Conservation (phyloP, 2,797 vertebrate genomes). For the Pogonophryne albipinna region DNA sequence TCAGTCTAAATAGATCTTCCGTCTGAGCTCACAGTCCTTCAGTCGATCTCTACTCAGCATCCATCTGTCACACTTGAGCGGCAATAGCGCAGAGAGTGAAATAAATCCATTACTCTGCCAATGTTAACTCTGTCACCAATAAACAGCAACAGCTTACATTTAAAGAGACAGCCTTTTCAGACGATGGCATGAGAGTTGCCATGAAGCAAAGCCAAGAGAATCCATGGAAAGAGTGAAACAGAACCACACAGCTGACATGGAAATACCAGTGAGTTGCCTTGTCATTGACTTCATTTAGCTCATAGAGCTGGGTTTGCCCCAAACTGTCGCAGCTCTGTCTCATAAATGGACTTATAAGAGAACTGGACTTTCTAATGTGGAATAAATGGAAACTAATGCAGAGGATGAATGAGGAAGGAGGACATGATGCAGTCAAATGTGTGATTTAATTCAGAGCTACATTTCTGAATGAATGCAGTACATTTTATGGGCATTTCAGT, state of each 20-base stretch:
- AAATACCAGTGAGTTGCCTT: constrained; percentile 35
- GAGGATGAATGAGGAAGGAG: not conserved
- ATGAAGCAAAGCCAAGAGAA: constrained; percentile 22
- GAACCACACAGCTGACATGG: constrained; percentile 48
- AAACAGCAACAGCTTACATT: constrained; percentile 42
- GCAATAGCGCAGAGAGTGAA: constrained; percentile 44
- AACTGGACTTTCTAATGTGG: not conserved
- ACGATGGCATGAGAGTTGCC: constrained; percentile 25
- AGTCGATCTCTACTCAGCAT: constrained; percentile 43
- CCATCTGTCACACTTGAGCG: constrained; percentile 54
- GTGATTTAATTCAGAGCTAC: constrained; percentile 18
- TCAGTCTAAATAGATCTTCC: constrained; percentile 45
- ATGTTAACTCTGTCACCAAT: constrained; percentile 37
- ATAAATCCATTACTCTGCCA: constrained; percentile 47
- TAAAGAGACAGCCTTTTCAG: constrained; percentile 27
- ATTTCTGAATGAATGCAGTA: constrained; percentile 4
- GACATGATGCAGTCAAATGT: constrained; percentile 5
- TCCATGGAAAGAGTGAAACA: constrained; percentile 49
- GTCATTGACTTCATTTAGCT: constrained; percentile 24
- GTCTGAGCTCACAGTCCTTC: constrained; percentile 18
- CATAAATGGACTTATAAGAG: not conserved
- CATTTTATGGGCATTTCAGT: not conserved
- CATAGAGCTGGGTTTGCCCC: not conserved
- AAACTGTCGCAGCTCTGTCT: constrained; percentile 16
- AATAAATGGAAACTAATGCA: not conserved